Conservation (phyloP, 1,140 invertebrate genomes). For the Cephus cinctus region DNA sequence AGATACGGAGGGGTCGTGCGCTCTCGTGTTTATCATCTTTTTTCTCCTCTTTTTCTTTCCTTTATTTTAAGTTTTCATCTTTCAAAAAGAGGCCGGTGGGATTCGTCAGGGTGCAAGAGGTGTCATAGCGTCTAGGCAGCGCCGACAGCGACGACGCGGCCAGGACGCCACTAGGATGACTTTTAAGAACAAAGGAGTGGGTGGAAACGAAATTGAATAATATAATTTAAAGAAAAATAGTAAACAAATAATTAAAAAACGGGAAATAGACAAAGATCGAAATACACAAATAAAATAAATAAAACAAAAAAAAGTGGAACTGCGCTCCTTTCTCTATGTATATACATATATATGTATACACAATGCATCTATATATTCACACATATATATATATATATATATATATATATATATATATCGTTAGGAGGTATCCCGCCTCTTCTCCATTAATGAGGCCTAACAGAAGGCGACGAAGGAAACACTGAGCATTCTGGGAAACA, state of each 20-base stretch:
- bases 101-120: constrained; percentile 20
- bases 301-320: constrained; percentile 10
- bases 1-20: no score
- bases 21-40: no score
- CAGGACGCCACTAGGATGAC: no score
- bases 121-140: no score
- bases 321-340: constrained; percentile 11
- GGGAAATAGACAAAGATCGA: constrained; percentile 8
- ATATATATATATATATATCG: constrained; percentile 8
- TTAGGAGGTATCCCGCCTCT: background rate
- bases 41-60: no score
- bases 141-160: no score
- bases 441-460: constrained; percentile 20
- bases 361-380: constrained; percentile 11
- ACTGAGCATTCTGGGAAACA: constrained; percentile 56
- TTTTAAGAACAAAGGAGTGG: constrained; percentile 12
- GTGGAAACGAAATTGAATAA: constrained; percentile 9
- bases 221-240: constrained; percentile 1
- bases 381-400: constrained; percentile 3
- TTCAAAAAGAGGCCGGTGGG: constrained; percentile 7
- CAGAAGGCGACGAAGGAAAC: constrained; percentile 44
- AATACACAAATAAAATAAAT: constrained; percentile 9
- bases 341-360: constrained; percentile 2
- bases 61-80: constrained; percentile 15
- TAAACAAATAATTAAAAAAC: constrained; percentile 13